Percentiles rank a stretch among this genome's conserved stretches.
Evolutionary conservation across 1,140 invertebrate species (phyloP).

Genomic region (Neodiprion pinetum): DNA sequence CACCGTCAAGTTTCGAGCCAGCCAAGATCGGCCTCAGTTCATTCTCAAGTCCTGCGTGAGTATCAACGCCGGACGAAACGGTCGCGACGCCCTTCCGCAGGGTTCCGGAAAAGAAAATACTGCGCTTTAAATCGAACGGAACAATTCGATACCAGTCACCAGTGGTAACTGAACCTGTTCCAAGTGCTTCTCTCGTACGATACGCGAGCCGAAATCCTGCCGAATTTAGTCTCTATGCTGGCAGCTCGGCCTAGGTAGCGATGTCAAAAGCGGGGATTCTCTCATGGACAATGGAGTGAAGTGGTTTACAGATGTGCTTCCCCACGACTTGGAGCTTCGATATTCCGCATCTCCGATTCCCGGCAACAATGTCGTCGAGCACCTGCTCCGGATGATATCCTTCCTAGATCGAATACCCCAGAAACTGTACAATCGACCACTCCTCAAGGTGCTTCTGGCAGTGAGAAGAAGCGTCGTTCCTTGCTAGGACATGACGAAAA

Average conservation of each 20-base stretch:
- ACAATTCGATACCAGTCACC: no score
- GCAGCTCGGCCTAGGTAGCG: no score
- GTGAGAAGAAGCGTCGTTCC: background rate
- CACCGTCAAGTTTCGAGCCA: background rate
- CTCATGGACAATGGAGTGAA: background rate
- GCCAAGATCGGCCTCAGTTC: constrained; percentile 4
- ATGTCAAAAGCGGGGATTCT: no score
- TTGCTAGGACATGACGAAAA: background rate
- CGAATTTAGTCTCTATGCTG: no score
- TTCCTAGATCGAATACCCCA: background rate
- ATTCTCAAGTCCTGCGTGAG: background rate
- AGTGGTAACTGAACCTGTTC: no score
- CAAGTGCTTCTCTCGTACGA: no score
- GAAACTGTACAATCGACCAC: background rate
- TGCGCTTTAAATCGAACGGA: no score
- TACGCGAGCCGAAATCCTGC: no score
- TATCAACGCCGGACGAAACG: background rate
- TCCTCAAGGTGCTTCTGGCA: background rate
- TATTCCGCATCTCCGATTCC: background rate
- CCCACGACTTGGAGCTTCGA: background rate
- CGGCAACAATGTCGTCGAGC: background rate
- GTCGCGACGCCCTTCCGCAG: background rate
- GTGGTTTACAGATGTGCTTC: background rate
- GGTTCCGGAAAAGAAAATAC: no score
- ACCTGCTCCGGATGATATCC: background rate